Base-by-base conservation (phyloP, 53 echinoderm and acorn worm species). In the Crossaster papposus region DNA sequence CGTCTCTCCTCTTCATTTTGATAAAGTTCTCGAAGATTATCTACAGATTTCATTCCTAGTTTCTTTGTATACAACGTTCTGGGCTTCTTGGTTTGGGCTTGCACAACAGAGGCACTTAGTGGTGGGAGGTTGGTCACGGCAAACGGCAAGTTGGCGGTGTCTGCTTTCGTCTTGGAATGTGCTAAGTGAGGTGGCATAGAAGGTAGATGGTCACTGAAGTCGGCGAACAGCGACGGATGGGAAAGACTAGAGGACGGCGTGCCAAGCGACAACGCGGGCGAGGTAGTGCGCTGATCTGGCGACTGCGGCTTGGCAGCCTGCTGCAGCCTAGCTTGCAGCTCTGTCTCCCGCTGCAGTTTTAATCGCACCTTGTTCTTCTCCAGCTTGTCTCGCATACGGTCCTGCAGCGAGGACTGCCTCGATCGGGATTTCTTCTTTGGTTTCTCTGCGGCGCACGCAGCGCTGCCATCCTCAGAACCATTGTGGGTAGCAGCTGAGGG, bases 1-100 rank as follows among this genome's bases (percentile, higher is more conserved):
- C 93, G 89, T 80, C 81, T 79, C 35, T 93, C 93, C 80, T 97
- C 97, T 74, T 94, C 94, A 54, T 68, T 70, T 82, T 95, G 95
- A 75, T 94, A 94, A 73, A 83, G 62, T 14, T 93, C 90, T 54
- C 94, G 74, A 77, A 97, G 82, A 79, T 52, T 88, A 79, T 97
- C 97, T 82, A 97, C 83, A 79, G 90, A 92, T 54, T 75, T 54
- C 32, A 93, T 88, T 83, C 89, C 91, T 30, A 94, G 88, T 75
- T 95, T 95, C 79, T 93, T 91, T 34, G 91, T 89, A 68, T 92
- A 95, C 68, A 97, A 88, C 81, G 91, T 91, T 89, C 90, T 93
- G 54, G 95, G 88, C 62, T 90, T 89, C 81, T 94, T 95, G 65
- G 93, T 87, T 73, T 89, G 88, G 32, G 89, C 90, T 90, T 91